A percentile compares a stretch with the other conserved stretches of the same genome.
Conservation (phyloP, 2,113 vertebrate species). For the Leptobrachium leishanense region DNA sequence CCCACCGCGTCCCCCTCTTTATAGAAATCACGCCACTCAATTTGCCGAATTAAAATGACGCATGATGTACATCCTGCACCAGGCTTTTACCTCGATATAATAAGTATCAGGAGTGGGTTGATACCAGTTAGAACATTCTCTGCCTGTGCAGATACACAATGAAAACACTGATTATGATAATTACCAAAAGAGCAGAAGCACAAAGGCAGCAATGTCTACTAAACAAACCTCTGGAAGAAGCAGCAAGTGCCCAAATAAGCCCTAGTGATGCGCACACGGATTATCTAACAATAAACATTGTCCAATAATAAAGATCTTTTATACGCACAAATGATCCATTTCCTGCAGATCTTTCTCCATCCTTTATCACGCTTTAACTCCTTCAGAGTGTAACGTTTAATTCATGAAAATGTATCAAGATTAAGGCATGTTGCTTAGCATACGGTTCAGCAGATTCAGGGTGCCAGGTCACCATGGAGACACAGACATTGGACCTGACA, state of each 20-base stretch:
- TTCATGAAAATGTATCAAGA: too few relatives aligned
- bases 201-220: slow-evolving; percentile 20
- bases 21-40: slow-evolving; percentile 2
- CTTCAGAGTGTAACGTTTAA: too few relatives aligned
- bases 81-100: neutral
- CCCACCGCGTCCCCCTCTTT: neutral
- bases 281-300: too few relatives aligned
- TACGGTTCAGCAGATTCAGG: too few relatives aligned
- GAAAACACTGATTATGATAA: neutral
- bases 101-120: slow-evolving; percentile 24
- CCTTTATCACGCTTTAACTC: too few relatives aligned
- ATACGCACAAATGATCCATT: too few relatives aligned
- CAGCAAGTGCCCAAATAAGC: neutral
- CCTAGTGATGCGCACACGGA: too few relatives aligned
- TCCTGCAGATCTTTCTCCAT: too few relatives aligned
- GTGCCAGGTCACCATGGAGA: too few relatives aligned
- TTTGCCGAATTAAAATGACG: neutral
- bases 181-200: neutral
- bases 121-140: slow-evolving; percentile 2
- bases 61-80: neutral
- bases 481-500: too few relatives aligned
- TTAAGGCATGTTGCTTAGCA: too few relatives aligned
- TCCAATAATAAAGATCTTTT: too few relatives aligned
- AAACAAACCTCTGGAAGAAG: neutral
- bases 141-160: slow-evolving; percentile 20